These are phyloP conservation scores for Parazoanthus darwini DNA, from an alignment of 92 coral and sea anemone genomes.

Conservation along the genomic window DNA sequence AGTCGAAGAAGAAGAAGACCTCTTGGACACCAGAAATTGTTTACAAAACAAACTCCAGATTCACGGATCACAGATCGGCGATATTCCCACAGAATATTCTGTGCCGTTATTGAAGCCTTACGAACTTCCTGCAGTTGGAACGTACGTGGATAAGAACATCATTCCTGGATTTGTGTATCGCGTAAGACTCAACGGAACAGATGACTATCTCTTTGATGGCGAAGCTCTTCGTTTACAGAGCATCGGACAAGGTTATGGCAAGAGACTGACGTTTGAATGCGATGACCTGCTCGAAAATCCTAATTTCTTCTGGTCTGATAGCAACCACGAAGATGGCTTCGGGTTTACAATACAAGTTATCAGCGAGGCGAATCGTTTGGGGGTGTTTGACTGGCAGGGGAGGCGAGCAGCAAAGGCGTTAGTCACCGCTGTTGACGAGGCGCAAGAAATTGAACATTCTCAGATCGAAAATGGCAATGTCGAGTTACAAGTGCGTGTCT, in stretches of 20 bases:
- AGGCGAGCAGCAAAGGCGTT: slow-evolving; percentile 51
- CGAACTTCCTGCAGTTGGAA: slow-evolving; percentile 93
- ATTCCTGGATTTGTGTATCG: slow-evolving; percentile 89
- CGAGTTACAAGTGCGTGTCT: slow-evolving; percentile 37
- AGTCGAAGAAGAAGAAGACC: slow-evolving; percentile 46
- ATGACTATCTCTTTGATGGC: slow-evolving; percentile 80
- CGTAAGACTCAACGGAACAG: slow-evolving; percentile 63
- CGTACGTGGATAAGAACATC: slow-evolving; percentile 77
- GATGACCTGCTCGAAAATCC: slow-evolving; percentile 76
- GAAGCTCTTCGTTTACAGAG: slow-evolving; percentile 68
- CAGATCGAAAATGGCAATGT: slow-evolving; percentile 19
- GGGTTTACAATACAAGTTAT: slow-evolving; percentile 80
- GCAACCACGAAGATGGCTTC: slow-evolving; percentile 86
- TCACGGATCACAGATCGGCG: slow-evolving; percentile 76
- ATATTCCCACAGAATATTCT: slow-evolving; percentile 78
- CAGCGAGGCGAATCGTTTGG: slow-evolving; percentile 60
- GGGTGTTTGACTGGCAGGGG: slow-evolving; percentile 61
- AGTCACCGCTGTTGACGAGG: slow-evolving; percentile 46
- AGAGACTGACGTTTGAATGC: slow-evolving; percentile 85
- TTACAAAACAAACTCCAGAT: slow-evolving; percentile 44
- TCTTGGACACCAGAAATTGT: slow-evolving; percentile 45
- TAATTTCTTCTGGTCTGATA: slow-evolving; percentile 98
- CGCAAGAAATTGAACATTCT: slow-evolving; percentile 55
- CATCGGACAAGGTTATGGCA: slow-evolving; percentile 93
- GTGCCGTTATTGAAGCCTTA: slow-evolving; percentile 65